Evolutionary conservation across 2,797 vertebrate genomes (phyloP), one percentile per base, ranked within the genome.

Genomic region (Gymnothorax reevesii): DNA sequence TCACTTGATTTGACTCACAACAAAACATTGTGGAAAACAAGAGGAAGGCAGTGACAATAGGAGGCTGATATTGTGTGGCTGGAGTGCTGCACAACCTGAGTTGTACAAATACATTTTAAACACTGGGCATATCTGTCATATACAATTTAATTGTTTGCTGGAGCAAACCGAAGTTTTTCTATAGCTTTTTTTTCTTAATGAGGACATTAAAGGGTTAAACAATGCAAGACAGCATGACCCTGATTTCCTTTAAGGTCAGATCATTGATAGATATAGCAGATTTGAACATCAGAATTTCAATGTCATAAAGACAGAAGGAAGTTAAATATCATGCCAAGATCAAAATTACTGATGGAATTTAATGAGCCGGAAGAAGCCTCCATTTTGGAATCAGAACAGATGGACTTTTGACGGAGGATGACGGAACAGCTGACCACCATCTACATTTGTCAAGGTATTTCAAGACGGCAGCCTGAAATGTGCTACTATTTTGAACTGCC

Each of bases 371-470:
- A 80, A 49, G 77, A 80, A 55, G 49, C 77, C 71, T 94, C 92
- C 94, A 94, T 94, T 93, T 95, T 93, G 92, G 88, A 92, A 93
- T 93, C 92, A 90, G 92, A 94, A 91, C 94, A 88, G 92, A 93
- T 94, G 92, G 87, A 88, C 79, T 0, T 95, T 94, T 73, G 84
- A 96, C 95, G 90, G 92, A 92, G 92, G 92, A 91, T 94, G 95
- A 93, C 95, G 95, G 92, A 94, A 96, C 93, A 94, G 95, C 95
- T 94, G 95, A 95, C 95, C 94, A 95, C 94, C 95, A 95, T 94
- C 94, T 94, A 95, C 94, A 95, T 93, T 95, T 95, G 95, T 96
- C 96, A 96, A 95, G 95, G 94, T 90, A 94, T 94, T 94, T 95
- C 94, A 95, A 91, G 92, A 93, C 85, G 91, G 93, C 94, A 93